These are phyloP conservation scores for Tenrec ecaudatus DNA, from an alignment of 2,113 vertebrate species.

Conservation along the genomic window DNA sequence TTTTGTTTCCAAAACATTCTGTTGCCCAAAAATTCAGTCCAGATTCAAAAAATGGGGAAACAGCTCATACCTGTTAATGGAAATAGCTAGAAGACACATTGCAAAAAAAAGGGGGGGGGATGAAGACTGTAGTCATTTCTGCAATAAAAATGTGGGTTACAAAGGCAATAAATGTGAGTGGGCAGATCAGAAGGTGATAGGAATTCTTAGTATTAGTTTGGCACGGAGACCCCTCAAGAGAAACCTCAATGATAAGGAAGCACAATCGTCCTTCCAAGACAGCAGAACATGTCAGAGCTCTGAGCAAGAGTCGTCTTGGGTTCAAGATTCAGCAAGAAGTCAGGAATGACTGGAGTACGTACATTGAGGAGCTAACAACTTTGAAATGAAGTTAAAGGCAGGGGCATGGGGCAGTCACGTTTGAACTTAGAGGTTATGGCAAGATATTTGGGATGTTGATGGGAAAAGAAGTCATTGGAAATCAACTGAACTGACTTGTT, in stretches of 20 bases:
- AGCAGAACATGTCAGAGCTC: not conserved
- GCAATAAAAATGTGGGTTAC: not conserved
- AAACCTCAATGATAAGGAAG: not conserved
- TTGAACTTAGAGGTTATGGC: not conserved
- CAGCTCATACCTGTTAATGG: not conserved
- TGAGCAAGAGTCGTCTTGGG: not conserved
- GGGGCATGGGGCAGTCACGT: not conserved
- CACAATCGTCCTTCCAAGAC: not conserved
- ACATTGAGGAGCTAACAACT: not conserved
- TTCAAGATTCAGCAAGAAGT: constrained; percentile 17
- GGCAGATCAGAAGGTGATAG: not conserved
- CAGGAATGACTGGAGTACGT: not conserved
- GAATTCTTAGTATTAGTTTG: not conserved
- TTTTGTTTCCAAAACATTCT: constrained; percentile 15
- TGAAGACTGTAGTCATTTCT: not conserved
- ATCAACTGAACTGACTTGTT: too few relatives aligned
- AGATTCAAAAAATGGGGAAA: not conserved
- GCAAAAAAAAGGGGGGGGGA: not conserved
- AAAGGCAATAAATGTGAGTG: not conserved
- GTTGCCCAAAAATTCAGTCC: not conserved
- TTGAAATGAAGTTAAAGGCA: not conserved
- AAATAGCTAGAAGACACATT: not conserved
- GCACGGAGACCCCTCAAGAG: not conserved
- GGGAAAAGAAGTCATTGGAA: too few relatives aligned
- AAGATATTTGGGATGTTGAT: not conserved